Conservation (phyloP, 2,113 vertebrate genomes). For the Macquaria australasica region DNA sequence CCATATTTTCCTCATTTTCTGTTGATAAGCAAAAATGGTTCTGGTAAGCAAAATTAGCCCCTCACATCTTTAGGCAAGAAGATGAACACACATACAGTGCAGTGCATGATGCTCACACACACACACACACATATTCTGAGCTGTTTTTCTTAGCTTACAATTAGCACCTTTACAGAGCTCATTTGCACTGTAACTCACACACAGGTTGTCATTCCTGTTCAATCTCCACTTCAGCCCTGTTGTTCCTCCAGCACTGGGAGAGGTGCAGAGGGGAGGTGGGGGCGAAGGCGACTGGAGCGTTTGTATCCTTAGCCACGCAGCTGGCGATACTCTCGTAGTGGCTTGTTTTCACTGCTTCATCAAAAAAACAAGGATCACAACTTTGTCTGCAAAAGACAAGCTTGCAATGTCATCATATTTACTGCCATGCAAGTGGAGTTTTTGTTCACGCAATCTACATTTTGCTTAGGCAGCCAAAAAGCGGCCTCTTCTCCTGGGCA, state of each 20-base stretch:
- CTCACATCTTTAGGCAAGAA: slow-evolving; percentile 72
- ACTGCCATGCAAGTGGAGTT: slow-evolving; percentile 78
- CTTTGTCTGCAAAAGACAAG: slow-evolving; percentile 82
- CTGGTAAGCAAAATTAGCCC: slow-evolving; percentile 73
- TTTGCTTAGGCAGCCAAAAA: slow-evolving; percentile 82
- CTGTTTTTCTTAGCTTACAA: slow-evolving; percentile 51
- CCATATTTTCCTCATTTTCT: slow-evolving; percentile 76
- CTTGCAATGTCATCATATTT: slow-evolving; percentile 84
- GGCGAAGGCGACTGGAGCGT: not conserved
- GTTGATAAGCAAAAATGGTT: slow-evolving; percentile 81
- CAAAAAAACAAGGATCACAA: slow-evolving; percentile 79
- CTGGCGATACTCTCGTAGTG: slow-evolving; percentile 60
- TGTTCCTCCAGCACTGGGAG: slow-evolving; percentile 8
- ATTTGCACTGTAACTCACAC: slow-evolving; percentile 43
- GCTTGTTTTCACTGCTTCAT: slow-evolving; percentile 80
- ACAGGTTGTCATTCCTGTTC: slow-evolving; percentile 51
- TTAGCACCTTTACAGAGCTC: slow-evolving; percentile 55
- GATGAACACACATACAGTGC: not conserved
- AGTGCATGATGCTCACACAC: not conserved
- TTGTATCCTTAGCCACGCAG: slow-evolving; percentile 59
- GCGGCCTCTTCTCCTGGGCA: slow-evolving; percentile 70
- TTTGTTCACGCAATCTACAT: slow-evolving; percentile 80
- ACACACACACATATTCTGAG: slow-evolving; percentile 20
- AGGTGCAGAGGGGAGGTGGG: not conserved
- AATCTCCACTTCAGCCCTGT: not conserved